Evolutionary conservation across 2,888 invertebrate species (phyloP).

Genomic region (Drosophila rubida): DNA sequence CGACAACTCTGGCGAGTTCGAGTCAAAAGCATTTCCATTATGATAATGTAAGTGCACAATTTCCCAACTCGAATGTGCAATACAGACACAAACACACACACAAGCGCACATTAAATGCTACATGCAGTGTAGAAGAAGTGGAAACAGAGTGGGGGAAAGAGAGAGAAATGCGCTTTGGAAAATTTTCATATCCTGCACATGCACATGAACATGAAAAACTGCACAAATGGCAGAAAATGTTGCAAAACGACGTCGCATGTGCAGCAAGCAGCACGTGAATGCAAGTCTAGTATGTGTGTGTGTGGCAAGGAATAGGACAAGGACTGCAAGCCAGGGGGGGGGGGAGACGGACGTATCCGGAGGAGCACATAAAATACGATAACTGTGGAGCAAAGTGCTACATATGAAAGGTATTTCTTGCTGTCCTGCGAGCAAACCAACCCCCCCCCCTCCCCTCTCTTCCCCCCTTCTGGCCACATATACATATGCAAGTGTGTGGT

Average conservation of each 20-base stretch:
- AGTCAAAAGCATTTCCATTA: slow-evolving; percentile 79
- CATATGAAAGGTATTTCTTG: slow-evolving; percentile 76
- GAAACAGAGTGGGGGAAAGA: background rate
- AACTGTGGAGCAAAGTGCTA: slow-evolving; percentile 74
- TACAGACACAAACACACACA: slow-evolving; percentile 14
- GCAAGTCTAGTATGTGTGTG: slow-evolving; percentile 6
- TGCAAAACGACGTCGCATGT: slow-evolving; percentile 64
- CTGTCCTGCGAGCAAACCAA: slow-evolving; percentile 15
- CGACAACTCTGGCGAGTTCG: slow-evolving; percentile 68
- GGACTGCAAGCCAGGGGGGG: background rate
- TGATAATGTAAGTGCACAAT: slow-evolving; percentile 81
- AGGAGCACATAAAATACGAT: slow-evolving; percentile 76
- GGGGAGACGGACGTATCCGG: slow-evolving; percentile 20
- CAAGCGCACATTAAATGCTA: background rate
- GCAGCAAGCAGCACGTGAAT: slow-evolving; percentile 1
- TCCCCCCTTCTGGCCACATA: slow-evolving; percentile 9
- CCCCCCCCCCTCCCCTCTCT: no score
- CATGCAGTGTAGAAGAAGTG: slow-evolving; percentile 3
- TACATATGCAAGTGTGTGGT: slow-evolving; percentile 61
- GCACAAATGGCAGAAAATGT: slow-evolving; percentile 80
- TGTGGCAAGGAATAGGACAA: slow-evolving; percentile 20
- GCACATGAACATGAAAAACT: slow-evolving; percentile 79
- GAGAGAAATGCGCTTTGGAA: slow-evolving; percentile 55
- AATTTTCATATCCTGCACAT: slow-evolving; percentile 79
- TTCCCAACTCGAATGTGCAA: slow-evolving; percentile 69